Evolutionary conservation across 2,888 invertebrate species (phyloP), one percentile per base, ranked within the genome.

Genomic region (Rhamphomyia laevipes): DNA sequence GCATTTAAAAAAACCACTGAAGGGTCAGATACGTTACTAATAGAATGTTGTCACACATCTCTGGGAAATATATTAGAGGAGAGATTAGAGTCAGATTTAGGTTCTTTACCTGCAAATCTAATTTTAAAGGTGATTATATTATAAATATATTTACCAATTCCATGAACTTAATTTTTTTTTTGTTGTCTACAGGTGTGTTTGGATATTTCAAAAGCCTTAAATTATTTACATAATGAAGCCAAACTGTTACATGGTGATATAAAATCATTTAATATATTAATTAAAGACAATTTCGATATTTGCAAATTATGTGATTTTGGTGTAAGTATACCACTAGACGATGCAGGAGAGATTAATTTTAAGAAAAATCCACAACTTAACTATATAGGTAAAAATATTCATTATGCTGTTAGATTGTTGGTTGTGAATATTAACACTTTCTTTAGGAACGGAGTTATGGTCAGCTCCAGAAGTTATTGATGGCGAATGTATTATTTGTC

Each of bases 231-330:
- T 63, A 79, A 78, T 2, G 77, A 76, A 53, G 81, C 78, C 46
- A 74, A 77, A 46, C 70, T 89, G 40, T 66, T 91, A 10, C 91
- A 91, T 53, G 86, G 88, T 27, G 91, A 91, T 64, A 73, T 91
- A 37, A 90, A 91, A 68, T 89, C 89, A 1, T 84, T 79, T 62
- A 91, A 91, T 63, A 72, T 91, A 40, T 73, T 91, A 1, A 74
- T 90, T 1, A 85, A 87, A 55, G 83, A 80, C 12, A 77, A 86
- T 61, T 87, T 86, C 63, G 75, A 76, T 27, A 73, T 76, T 2
- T 83, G 87, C 55, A 89, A 91, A 65, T 68, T 89, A 16, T 88
- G 90, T 59, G 89, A 90, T 68, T 90, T 90, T 64, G 89, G 89
- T 4, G 86, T 87, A n/a, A 80, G 82, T 21, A 59, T 88, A 52